These are phyloP conservation scores for Uria lomvia DNA, from an alignment of 2,113 vertebrate species.

Conservation along the genomic window DNA sequence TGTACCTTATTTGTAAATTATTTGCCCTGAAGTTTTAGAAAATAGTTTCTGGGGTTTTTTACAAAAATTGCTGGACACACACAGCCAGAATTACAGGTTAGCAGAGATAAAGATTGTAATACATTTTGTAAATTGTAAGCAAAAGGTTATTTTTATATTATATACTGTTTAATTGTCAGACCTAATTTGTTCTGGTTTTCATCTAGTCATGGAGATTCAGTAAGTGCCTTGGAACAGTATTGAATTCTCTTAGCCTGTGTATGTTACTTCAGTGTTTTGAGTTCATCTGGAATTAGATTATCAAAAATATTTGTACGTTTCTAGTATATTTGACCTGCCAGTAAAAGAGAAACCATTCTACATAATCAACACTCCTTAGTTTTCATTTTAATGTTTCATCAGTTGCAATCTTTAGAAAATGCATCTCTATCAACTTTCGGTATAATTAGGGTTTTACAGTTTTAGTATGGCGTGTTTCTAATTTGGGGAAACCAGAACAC, in stretches of 20 bases:
- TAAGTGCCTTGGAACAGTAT: conserved; percentile 94
- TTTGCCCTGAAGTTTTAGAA: conserved; percentile 88
- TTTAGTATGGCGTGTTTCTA: conserved; percentile 34
- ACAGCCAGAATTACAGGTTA: conserved; percentile 80
- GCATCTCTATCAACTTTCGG: conserved; percentile 11
- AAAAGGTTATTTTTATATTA: conserved; percentile 99
- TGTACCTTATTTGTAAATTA: conserved; percentile 94
- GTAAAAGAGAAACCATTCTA: conserved; percentile 76
- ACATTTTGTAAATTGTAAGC: conserved; percentile 98
- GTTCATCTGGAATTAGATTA: conserved; percentile 71
- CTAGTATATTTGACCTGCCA: conserved; percentile 85
- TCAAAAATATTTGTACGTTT: conserved; percentile 73
- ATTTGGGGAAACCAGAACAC: conserved; percentile 32
- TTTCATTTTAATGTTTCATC: conserved; percentile 61
- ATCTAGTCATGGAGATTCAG: conserved; percentile 83
- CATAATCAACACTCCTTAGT: conserved; percentile 61
- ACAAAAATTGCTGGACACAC: conserved; percentile 79
- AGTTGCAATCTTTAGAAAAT: neutral
- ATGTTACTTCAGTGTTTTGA: conserved; percentile 73
- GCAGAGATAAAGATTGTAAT: conserved; percentile 91
- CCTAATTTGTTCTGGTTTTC: conserved; percentile 76
- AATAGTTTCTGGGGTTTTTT: conserved; percentile 85
- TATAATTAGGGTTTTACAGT: neutral
- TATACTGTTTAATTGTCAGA: conserved; percentile 83
- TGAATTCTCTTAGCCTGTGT: conserved; percentile 78